Percentiles rank a stretch among this genome's conserved stretches.
These are phyloP conservation scores for Conus canariensis DNA, from an alignment of 2,888 invertebrate species.

Conservation along the genomic window DNA sequence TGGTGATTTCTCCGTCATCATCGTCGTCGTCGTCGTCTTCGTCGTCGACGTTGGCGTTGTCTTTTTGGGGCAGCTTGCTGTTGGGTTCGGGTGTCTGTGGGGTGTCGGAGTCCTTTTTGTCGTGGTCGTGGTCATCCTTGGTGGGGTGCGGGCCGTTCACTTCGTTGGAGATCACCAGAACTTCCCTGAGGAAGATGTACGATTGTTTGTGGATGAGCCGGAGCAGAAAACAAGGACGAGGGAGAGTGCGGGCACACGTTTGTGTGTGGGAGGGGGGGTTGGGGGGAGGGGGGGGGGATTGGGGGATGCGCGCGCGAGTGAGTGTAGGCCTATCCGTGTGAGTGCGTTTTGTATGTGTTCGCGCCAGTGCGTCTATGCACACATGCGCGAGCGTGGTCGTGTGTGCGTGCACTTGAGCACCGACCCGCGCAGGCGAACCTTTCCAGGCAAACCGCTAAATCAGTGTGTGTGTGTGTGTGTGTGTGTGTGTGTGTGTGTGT, in stretches of 20 bases:
- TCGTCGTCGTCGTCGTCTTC: conserved; percentile 86
- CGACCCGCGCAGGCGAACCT: background rate
- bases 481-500: background rate
- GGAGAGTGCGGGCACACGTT: background rate
- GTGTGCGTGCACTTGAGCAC: background rate
- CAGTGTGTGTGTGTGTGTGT: too few relatives aligned
- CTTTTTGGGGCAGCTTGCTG: background rate
- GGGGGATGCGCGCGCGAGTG: too few relatives aligned
- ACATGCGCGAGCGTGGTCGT: too few relatives aligned
- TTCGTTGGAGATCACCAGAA: background rate
- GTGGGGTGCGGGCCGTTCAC: background rate
- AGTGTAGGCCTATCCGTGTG: background rate
- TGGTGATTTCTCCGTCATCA: conserved; percentile 89
- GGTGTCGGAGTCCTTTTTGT: background rate
- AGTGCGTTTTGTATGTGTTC: too few relatives aligned
- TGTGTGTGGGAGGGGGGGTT: background rate
- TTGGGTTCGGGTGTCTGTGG: background rate
- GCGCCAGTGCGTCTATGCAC: background rate
- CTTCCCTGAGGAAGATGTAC: background rate
- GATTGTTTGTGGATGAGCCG: too few relatives aligned
- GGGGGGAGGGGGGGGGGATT: too few relatives aligned
- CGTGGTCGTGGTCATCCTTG: background rate
- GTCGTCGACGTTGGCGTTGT: background rate
- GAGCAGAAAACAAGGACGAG: too few relatives aligned
- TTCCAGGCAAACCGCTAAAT: too few relatives aligned